Evolutionary conservation across 1,140 invertebrate species (phyloP), one percentile per base, ranked within the genome.

Genomic region (Lordiphosa collinella): DNA sequence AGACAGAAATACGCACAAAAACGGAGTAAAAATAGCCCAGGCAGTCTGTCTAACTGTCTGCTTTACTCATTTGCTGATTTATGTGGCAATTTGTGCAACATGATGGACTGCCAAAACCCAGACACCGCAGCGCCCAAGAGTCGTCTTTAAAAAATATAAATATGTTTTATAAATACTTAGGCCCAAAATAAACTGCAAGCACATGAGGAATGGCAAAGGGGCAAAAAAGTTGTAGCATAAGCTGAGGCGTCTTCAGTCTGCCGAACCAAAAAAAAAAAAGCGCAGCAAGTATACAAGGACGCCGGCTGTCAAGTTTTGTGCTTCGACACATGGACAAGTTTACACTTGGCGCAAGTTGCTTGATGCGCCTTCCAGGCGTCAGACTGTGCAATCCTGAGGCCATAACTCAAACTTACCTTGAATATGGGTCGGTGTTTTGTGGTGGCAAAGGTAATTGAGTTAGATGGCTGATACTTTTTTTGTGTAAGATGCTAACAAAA

Each of bases 41-140:
- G 32, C 16, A 7, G 43, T 49, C 43, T 58, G 52, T 38, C 25
- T 29, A 29, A 29, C 25, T 29, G 25, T 29, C 25, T 29, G 25
- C 41, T 52, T 68, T 67, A 60, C 51, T 67, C 61, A 71, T 71
- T 80, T 75, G 58, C 49, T 82, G 76, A 82, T 82, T 82, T 82
- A 82, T 82, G 63, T 63, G 36, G 56, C 68, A 82, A 78, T 82
- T 82, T 82, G 53, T 49, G 38, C 67, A 78, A 68, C 67, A 78
- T 72, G 78, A 72, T 84, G 53, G 56, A 68, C 57, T 44, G 58
- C 44, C 53, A 57, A 40, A 55, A 62, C 44, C 32, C 46, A 54
- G 47, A 7, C 35, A 22, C 11, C 16, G 37, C 32, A 41, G 53
- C 51, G 32, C 56, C 63, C 3, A 38, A 50, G 16, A 58, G 53